Evolutionary conservation across 2,888 invertebrate species (phyloP).

Genomic region (Rhingia rostrata): DNA sequence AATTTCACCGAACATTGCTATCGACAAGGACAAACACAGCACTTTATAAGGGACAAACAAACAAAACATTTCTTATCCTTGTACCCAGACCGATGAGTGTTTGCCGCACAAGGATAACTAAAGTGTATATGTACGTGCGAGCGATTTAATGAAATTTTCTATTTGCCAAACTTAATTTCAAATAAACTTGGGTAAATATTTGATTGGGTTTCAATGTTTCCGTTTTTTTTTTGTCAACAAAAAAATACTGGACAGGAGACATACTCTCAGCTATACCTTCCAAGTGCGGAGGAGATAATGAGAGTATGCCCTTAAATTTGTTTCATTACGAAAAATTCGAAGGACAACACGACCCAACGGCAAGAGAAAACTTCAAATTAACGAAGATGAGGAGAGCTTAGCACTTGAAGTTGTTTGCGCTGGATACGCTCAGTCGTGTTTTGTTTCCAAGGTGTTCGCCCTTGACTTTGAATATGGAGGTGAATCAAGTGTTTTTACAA

Average conservation of each 20-base stretch:
- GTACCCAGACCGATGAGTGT: constrained; percentile 2
- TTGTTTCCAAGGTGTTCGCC: constrained; percentile 43
- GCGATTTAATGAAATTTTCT: constrained; percentile 52
- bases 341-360: constrained; percentile 50
- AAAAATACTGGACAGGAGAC: constrained; percentile 40
- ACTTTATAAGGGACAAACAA: not conserved
- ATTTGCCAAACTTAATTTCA: constrained; percentile 64
- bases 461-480: constrained; percentile 44
- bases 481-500: not conserved
- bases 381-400: constrained; percentile 57
- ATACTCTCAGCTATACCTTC: constrained; percentile 1
- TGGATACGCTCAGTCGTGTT: constrained; percentile 11
- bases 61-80: not conserved
- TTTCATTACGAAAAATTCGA: constrained; percentile 51
- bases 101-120: not conserved
- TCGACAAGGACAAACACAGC: not conserved
- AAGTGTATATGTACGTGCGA: constrained; percentile 2
- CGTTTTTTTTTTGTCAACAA: constrained; percentile 22
- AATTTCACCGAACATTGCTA: not conserved
- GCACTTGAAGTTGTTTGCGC: constrained; percentile 54
- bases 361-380: constrained; percentile 65
- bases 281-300: constrained; percentile 10
- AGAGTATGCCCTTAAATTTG: constrained; percentile 59
- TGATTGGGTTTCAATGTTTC: constrained; percentile 46
- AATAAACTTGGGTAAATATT: constrained; percentile 67